Conservation (phyloP, 2,888 invertebrate species). For the Conchocele bisecta region DNA sequence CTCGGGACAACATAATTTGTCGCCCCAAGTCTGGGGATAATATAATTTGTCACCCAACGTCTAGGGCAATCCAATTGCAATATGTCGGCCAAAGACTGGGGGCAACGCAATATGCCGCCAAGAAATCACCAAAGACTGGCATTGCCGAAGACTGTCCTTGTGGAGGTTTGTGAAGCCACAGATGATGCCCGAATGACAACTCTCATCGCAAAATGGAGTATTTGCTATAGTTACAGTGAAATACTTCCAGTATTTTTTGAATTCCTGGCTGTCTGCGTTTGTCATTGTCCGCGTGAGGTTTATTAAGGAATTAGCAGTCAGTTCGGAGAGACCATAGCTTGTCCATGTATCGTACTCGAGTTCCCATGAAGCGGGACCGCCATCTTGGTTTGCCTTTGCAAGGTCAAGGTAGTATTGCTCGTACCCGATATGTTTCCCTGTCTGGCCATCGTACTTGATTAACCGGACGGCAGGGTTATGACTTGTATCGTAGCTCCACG, state of each 20-base stretch:
- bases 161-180: neutral
- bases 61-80: too few species aligned
- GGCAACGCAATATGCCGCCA: too few species aligned
- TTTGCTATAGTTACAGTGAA: neutral
- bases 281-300: neutral
- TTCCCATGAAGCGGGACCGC: slow-evolving; percentile 90
- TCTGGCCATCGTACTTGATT: slow-evolving; percentile 91
- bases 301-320: neutral
- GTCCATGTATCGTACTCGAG: slow-evolving; percentile 86
- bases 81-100: too few species aligned
- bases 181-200: neutral
- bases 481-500: slow-evolving; percentile 88
- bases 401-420: slow-evolving; percentile 94
- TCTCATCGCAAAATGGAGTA: neutral
- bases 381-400: slow-evolving; percentile 85
- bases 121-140: too few species aligned
- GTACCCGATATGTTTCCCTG: slow-evolving; percentile 88
- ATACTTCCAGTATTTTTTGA: neutral
- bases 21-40: too few species aligned
- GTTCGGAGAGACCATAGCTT: neutral
- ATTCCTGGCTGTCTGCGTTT: neutral
- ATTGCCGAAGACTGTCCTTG: neutral
- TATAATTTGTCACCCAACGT: too few species aligned
- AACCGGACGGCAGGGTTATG: slow-evolving; percentile 95
- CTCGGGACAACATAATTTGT: too few species aligned